Conservation (phyloP, 2,888 invertebrate genomes). For the Tiliacea citrago region DNA sequence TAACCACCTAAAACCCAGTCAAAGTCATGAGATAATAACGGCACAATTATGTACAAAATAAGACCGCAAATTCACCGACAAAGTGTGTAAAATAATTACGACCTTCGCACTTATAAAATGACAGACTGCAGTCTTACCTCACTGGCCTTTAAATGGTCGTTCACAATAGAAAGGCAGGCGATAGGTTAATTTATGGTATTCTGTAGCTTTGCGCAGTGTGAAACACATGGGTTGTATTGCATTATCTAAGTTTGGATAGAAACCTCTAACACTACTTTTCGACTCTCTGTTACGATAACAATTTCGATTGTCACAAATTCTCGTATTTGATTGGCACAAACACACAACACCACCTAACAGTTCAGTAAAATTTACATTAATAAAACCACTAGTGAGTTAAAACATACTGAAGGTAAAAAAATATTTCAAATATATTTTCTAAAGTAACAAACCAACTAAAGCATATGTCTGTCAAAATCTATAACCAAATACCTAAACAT, state of each 20-base stretch:
- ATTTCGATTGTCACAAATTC: no score
- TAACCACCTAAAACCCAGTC: neutral
- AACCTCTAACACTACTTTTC: neutral
- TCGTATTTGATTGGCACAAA: no score
- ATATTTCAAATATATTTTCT: no score
- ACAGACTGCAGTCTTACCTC: constrained; percentile 24
- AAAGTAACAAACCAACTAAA: no score
- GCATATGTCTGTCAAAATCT: neutral
- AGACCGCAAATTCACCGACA: neutral
- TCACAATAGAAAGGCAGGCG: constrained; percentile 53
- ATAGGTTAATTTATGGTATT: constrained; percentile 16
- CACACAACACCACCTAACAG: no score
- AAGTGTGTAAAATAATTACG: constrained; percentile 15
- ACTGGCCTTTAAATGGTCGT: constrained; percentile 55
- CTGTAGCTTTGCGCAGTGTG: neutral
- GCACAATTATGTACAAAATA: constrained; percentile 5
- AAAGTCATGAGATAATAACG: neutral
- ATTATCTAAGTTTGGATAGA: neutral
- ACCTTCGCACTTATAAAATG: constrained; percentile 33
- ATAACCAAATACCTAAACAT: neutral
- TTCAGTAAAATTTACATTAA: no score
- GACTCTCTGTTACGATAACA: neutral
- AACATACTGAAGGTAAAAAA: no score
- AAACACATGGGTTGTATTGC: neutral
- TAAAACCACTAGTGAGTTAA: no score